Evolutionary conservation across 2,888 invertebrate species (phyloP).

Genomic region (Himalopsyche tibetana): DNA sequence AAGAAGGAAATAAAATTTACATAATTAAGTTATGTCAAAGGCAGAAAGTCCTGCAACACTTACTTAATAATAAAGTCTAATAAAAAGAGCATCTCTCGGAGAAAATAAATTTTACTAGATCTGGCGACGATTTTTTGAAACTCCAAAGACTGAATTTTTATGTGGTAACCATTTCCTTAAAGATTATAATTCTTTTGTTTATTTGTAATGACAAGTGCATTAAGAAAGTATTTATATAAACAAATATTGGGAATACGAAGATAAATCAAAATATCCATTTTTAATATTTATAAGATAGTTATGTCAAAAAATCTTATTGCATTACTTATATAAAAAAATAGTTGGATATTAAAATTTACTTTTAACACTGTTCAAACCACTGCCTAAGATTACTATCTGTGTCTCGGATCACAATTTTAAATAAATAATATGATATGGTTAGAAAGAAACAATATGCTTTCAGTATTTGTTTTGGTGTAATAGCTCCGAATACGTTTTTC

Average conservation of each 20-base stretch:
- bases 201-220: background rate
- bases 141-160: background rate
- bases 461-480: too few relatives aligned
- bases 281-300: too few relatives aligned
- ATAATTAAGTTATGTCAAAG: background rate
- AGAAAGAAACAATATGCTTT: too few relatives aligned
- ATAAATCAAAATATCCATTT: too few relatives aligned
- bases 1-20: background rate
- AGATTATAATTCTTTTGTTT: background rate
- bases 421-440: too few relatives aligned
- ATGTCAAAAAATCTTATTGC: too few relatives aligned
- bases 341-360: too few relatives aligned
- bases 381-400: too few relatives aligned
- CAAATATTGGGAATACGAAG: background rate
- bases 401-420: too few relatives aligned
- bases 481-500: too few relatives aligned
- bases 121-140: conserved; percentile 21
- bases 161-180: background rate
- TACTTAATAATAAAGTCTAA: background rate
- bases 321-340: too few relatives aligned
- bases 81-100: background rate
- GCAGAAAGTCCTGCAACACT: conserved; percentile 5
- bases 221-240: background rate
- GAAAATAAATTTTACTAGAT: conserved; percentile 20
- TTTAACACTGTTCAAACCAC: too few relatives aligned